Percentiles rank a stretch among this genome's conserved stretches.
These are phyloP conservation scores for Agrotis segetum DNA, from an alignment of 2,888 invertebrate species.

Conservation along the genomic window DNA sequence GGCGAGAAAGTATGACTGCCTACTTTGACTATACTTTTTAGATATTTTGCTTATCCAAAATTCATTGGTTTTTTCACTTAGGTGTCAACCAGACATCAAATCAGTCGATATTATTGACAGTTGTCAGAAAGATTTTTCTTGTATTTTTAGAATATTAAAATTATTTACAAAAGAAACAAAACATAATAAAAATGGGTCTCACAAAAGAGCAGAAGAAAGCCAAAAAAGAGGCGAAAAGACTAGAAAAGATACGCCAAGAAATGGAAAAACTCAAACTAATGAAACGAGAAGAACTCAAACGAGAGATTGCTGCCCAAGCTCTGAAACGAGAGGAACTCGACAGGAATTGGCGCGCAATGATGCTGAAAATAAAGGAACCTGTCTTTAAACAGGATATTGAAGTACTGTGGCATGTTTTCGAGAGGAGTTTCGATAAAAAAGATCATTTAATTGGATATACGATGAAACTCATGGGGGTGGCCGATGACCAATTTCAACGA, in stretches of 20 bases:
- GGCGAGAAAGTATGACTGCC: neutral
- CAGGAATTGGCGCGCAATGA: conserved; percentile 80
- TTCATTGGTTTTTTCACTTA: neutral
- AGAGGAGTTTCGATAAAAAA: conserved; percentile 91
- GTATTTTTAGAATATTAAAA: conserved; percentile 22
- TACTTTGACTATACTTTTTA: conserved; percentile 1
- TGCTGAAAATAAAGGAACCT: conserved; percentile 86
- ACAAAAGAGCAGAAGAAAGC: conserved; percentile 83
- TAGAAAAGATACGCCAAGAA: conserved; percentile 77
- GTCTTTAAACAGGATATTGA: conserved; percentile 82
- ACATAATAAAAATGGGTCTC: conserved; percentile 72
- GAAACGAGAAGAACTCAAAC: conserved; percentile 79
- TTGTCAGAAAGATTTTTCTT: conserved; percentile 16
- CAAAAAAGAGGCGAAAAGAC: conserved; percentile 80
- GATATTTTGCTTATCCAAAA: neutral
- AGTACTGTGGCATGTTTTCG: conserved; percentile 87
- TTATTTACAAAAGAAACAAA: conserved; percentile 28
- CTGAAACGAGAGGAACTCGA: conserved; percentile 77
- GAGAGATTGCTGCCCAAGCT: conserved; percentile 81
- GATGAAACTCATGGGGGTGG: conserved; percentile 90
- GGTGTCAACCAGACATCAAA: neutral
- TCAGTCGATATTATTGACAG: conserved; percentile 16
- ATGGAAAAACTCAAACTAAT: conserved; percentile 73
- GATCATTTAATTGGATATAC: conserved; percentile 90
- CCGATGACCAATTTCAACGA: conserved; percentile 92